Conservation (phyloP, 2,888 invertebrate genomes). For the Fabriciana adippe region DNA sequence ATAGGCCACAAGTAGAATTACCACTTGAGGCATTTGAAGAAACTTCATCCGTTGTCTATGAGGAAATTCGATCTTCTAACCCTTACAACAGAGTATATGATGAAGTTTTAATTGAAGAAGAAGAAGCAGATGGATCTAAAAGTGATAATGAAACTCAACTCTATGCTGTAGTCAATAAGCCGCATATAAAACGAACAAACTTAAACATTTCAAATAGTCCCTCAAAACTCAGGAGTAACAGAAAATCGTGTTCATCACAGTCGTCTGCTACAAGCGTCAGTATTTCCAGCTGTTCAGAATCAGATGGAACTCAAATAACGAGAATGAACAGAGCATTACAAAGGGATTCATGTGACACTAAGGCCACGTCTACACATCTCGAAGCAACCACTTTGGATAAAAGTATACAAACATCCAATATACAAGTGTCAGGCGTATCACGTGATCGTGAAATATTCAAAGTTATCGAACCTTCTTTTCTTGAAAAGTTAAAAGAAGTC, state of each 20-base stretch:
- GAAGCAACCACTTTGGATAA: conserved; percentile 84
- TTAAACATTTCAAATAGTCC: conserved; percentile 81
- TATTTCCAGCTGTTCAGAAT: conserved; percentile 80
- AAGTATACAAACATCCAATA: conserved; percentile 88
- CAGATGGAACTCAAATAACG: conserved; percentile 79
- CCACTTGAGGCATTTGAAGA: conserved; percentile 80
- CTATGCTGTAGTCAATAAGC: conserved; percentile 77
- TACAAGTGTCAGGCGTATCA: conserved; percentile 62
- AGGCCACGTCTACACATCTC: conserved; percentile 78
- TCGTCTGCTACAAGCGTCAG: conserved; percentile 79
- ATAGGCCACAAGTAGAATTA: conserved; percentile 77
- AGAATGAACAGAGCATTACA: conserved; percentile 70
- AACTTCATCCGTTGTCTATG: conserved; percentile 62
- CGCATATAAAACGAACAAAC: conserved; percentile 70
- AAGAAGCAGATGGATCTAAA: conserved; percentile 72
- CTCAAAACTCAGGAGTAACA: conserved; percentile 64
- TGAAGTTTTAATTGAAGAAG: conserved; percentile 75
- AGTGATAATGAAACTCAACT: conserved; percentile 71
- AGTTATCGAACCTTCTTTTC: conserved; percentile 86
- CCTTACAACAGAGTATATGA: conserved; percentile 72
- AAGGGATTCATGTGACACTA: conserved; percentile 68
- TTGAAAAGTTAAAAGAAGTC: conserved; percentile 85
- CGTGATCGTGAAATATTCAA: conserved; percentile 80
- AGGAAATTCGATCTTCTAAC: conserved; percentile 64
- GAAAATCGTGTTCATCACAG: conserved; percentile 74